A percentile compares a stretch with the other conserved stretches of the same genome.
Evolutionary conservation across 2,888 invertebrate species (phyloP).

Genomic region (Periphyllus acericola): DNA sequence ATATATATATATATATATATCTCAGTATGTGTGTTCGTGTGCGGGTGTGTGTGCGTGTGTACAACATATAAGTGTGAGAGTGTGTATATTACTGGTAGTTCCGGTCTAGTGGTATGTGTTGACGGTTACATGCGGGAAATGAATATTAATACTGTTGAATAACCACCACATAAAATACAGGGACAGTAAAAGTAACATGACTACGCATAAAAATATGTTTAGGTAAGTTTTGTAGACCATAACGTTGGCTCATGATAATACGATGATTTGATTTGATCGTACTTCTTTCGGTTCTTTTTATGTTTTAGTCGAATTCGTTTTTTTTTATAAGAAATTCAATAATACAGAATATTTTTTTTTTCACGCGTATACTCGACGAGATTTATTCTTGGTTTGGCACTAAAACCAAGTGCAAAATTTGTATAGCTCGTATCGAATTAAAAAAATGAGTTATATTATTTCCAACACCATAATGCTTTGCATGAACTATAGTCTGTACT

Average conservation of each 20-base stretch:
- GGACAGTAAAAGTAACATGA: background rate
- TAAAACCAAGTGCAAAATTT: background rate
- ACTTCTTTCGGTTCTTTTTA: background rate
- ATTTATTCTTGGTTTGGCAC: background rate
- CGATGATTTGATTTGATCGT: background rate
- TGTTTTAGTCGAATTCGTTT: background rate
- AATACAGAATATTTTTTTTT: background rate
- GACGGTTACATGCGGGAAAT: constrained; percentile 2
- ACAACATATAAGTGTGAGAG: too few relatives aligned
- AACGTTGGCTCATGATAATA: background rate
- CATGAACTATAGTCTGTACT: background rate
- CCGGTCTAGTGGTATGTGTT: constrained; percentile 17
- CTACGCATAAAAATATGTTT: constrained; percentile 1
- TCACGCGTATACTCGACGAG: background rate
- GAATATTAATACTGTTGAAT: constrained; percentile 24
- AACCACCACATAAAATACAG: background rate
- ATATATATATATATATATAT: too few relatives aligned
- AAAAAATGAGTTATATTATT: background rate
- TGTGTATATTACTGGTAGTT: constrained; percentile 14
- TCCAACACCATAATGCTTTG: background rate
- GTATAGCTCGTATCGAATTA: background rate
- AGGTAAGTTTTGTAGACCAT: background rate
- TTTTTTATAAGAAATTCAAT: background rate
- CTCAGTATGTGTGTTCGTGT: too few relatives aligned
- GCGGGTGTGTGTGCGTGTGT: too few relatives aligned